Conservation (phyloP, 1,140 invertebrate genomes). For the Mercenaria mercenaria region DNA sequence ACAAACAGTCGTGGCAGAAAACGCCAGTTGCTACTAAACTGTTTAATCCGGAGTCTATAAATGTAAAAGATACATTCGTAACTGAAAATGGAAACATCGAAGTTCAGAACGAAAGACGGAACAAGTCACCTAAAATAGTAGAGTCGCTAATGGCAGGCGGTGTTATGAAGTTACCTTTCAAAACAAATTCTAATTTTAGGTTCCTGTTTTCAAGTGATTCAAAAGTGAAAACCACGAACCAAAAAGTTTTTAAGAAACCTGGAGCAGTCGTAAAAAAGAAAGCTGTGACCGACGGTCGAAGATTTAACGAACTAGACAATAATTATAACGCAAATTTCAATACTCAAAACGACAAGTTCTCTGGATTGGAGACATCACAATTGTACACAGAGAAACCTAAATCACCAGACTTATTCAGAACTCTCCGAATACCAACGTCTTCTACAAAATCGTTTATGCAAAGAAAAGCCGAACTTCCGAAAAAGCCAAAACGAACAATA, state of each 20-base stretch:
- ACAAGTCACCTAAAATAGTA: conserved; percentile 10
- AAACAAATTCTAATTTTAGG: conserved; percentile 41
- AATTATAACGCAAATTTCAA: background rate
- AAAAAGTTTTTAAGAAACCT: background rate
- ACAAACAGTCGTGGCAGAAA: background rate
- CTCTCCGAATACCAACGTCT: background rate
- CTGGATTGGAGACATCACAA: background rate
- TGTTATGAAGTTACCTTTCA: conserved; percentile 36
- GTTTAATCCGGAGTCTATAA: background rate
- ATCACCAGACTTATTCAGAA: background rate
- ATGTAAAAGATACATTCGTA: background rate
- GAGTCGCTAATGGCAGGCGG: conserved; percentile 39
- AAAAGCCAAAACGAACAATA: background rate
- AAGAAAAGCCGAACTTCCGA: background rate
- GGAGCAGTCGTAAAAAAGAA: background rate
- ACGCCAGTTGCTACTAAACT: conserved; percentile 9
- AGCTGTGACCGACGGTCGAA: background rate
- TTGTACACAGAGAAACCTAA: background rate
- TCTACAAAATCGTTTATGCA: background rate
- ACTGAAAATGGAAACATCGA: background rate
- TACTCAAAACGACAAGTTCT: background rate
- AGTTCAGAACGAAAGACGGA: background rate
- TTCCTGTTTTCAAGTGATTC: conserved; percentile 41
- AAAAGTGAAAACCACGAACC: background rate
- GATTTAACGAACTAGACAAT: background rate